phyloP scores from a whole-genome alignment of 2,797 vertebrate species.

The Apodemus agrarius region DNA sequence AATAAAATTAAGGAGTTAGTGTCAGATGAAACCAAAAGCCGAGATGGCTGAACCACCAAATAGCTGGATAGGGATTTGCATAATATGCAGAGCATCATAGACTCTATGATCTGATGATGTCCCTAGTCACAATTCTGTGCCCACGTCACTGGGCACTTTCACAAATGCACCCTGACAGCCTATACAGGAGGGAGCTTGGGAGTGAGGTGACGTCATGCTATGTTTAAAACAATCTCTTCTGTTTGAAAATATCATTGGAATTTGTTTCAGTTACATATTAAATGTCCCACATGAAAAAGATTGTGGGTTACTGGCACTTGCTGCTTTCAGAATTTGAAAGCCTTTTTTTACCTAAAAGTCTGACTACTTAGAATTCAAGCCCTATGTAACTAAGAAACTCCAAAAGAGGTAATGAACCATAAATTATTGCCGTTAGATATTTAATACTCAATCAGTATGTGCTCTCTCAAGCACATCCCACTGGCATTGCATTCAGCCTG shows the following conservation, averaged over 20 bases:
- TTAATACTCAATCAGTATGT: constrained; percentile 93
- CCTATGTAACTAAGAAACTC: constrained; percentile 89
- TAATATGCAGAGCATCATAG: neutral
- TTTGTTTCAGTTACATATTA: constrained; percentile 74
- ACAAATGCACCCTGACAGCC: neutral
- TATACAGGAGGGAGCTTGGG: constrained; percentile 4
- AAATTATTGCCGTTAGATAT: constrained; percentile 92
- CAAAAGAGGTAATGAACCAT: constrained; percentile 93
- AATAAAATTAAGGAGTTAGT: constrained; percentile 55
- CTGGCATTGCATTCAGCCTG: constrained; percentile 90
- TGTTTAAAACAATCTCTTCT: constrained; percentile 67
- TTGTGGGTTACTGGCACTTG: constrained; percentile 74
- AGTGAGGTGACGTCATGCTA: neutral
- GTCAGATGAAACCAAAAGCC: constrained; percentile 39
- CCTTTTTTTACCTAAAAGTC: constrained; percentile 84
- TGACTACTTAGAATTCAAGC: constrained; percentile 90
- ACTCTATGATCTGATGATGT: neutral
- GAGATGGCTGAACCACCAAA: neutral
- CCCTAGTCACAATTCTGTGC: neutral
- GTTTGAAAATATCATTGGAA: constrained; percentile 65
- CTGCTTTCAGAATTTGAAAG: constrained; percentile 83
- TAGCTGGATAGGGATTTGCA: constrained; percentile 36
- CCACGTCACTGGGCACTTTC: neutral
- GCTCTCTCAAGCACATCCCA: constrained; percentile 92
- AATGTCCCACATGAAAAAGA: constrained; percentile 79